phyloP scores from a whole-genome alignment of 2,113 vertebrate genomes.

The Myrmecobius fasciatus region DNA sequence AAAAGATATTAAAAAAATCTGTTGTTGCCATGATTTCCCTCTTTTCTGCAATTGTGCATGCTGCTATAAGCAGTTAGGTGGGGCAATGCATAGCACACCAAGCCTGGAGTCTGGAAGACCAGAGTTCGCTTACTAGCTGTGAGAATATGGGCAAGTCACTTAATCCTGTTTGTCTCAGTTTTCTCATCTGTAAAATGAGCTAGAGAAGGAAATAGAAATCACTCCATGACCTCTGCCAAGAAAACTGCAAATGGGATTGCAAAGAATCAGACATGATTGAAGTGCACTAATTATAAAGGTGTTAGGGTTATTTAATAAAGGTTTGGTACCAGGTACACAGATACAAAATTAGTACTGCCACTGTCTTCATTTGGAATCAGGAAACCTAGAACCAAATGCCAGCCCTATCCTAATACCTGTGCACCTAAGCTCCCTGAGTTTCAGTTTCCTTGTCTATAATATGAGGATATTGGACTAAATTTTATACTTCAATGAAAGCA shows the following conservation, averaged over 20 bases:
- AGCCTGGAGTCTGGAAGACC: neutral
- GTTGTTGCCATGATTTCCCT: neutral
- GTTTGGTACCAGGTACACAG: neutral
- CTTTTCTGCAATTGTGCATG: neutral
- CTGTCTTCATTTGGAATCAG: neutral
- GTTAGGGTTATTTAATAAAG: neutral
- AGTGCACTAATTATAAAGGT: neutral
- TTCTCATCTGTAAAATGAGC: neutral
- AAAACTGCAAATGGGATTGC: neutral
- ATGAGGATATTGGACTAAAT: neutral
- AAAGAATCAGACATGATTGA: neutral
- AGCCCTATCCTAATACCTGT: neutral
- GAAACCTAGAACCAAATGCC: neutral
- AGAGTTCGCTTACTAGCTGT: neutral
- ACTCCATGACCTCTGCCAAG: neutral
- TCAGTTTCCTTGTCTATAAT: neutral
- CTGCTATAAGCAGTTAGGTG: neutral
- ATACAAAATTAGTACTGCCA: neutral
- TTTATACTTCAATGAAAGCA: neutral
- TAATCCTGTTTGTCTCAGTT: neutral
- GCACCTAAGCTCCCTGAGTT: neutral
- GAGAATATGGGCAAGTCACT: neutral
- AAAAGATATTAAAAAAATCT: neutral
- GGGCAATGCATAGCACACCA: fast-evolving
- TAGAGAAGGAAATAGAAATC: neutral